Base-by-base conservation (phyloP, 1,140 invertebrate genomes). In the Pararge aegeria region DNA sequence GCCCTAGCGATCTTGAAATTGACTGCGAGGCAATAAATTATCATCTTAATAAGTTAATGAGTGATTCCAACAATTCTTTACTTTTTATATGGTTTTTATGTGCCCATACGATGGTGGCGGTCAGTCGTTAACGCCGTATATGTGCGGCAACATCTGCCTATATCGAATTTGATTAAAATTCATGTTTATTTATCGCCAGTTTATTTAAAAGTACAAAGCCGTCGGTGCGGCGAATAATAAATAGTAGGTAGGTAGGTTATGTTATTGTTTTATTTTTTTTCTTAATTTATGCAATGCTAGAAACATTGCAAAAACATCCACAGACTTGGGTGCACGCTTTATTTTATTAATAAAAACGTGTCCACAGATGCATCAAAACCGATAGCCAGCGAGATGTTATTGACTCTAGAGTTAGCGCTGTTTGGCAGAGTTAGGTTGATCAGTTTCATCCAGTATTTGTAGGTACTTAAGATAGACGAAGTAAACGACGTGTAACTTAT, bases 21-120 rank as follows among this genome's bases (percentile, higher is more conserved):
- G 78, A 78, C 70, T 75, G 65, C 63, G 66, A 63, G 69, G 71
- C 75, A 78, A 87, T 89, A 87, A 85, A 89, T 87, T 87, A 87
- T 80, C 83, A 89, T 87, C 80, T 80, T 87, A 87, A 89, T 87
- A 87, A 87, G 79, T 86, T 82, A 87, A 87, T 85, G 87, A 85
- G 82, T 85, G 77, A 84, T 85, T 81, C 81, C 75, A 74, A 60
- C 74, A 80, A 89, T 87, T 76, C 73, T 73, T 80, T 40, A 52
- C 70, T 86, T 89, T 87, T 87, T 83, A 66, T 62, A 52, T 30
- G 46, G 72, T 86, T 89, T 87, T 87, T 83, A 66, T 62, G 53
- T 37, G n/a, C n/a, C n/a, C n/a, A 51, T 74, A 64, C 73, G 70
- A 62, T 64, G 71, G 49, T 70, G 64, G 68, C 54, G 70, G 68